phyloP scores from a whole-genome alignment of 1,140 invertebrate genomes.

The Atta colombica region DNA sequence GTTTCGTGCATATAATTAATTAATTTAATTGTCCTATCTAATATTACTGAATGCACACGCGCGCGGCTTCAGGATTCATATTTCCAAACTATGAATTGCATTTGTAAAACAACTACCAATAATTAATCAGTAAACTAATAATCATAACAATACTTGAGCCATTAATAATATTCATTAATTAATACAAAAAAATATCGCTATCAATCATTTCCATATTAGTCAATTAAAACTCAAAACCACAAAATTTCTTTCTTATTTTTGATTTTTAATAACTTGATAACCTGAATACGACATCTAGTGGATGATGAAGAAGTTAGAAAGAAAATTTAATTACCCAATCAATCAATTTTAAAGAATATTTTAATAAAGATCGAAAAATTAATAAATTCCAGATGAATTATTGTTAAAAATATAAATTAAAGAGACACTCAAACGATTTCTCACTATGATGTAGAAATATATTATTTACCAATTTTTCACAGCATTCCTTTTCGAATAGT shows the following conservation, averaged over 20 bases:
- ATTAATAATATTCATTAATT: slow-evolving; percentile 44
- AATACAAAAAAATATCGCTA: neutral
- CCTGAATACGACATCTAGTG: slow-evolving; percentile 29
- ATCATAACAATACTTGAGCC: slow-evolving; percentile 11
- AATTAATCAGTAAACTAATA: slow-evolving; percentile 41
- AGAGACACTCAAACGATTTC: neutral
- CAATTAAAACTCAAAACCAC: no score
- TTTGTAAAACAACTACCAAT: slow-evolving; percentile 30
- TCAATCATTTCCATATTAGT: neutral
- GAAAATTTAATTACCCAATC: neutral
- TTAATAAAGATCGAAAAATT: neutral
- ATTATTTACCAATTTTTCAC: slow-evolving; percentile 8
- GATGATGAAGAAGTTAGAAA: neutral
- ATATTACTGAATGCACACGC: slow-evolving; percentile 5
- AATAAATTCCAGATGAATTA: neutral
- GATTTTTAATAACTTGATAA: neutral
- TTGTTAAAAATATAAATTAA: slow-evolving; percentile 5
- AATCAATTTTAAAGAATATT: slow-evolving; percentile 6
- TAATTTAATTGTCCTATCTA: slow-evolving; percentile 57
- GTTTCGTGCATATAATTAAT: slow-evolving; percentile 29
- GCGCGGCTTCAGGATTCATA: slow-evolving; percentile 43
- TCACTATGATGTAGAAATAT: neutral
- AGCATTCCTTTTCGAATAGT: neutral
- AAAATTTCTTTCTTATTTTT: no score
- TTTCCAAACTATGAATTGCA: slow-evolving; percentile 47